phyloP scores from a whole-genome alignment of 1,140 invertebrate genomes.

The Doryteuthis pealeii region DNA sequence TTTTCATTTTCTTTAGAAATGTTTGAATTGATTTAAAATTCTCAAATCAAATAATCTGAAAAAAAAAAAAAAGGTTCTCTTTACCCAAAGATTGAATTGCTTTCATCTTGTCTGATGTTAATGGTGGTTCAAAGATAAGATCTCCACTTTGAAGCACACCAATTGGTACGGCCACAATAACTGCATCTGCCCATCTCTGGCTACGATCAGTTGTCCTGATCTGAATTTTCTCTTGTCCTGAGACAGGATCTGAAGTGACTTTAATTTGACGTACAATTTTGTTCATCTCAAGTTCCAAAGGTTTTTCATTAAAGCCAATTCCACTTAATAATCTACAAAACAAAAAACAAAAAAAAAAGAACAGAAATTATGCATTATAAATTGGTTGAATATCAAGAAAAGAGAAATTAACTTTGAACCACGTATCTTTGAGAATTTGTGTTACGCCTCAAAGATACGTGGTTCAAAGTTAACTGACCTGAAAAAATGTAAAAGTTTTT shows the following conservation, averaged over 20 bases:
- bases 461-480: too few relatives aligned
- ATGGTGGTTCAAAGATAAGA: constrained; percentile 36
- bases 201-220: constrained; percentile 34
- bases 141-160: constrained; percentile 30
- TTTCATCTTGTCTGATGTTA: constrained; percentile 27
- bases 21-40: too few relatives aligned
- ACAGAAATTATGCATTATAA: background rate
- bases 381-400: too few relatives aligned
- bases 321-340: constrained; percentile 34
- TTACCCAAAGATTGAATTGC: constrained; percentile 33
- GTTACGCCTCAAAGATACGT: too few relatives aligned
- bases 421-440: too few relatives aligned
- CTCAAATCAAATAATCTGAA: too few relatives aligned
- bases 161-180: constrained; percentile 42
- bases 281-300: constrained; percentile 33
- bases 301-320: constrained; percentile 22
- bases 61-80: too few relatives aligned
- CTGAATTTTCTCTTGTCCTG: constrained; percentile 27
- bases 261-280: constrained; percentile 39
- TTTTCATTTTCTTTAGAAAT: too few relatives aligned
- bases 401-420: too few relatives aligned
- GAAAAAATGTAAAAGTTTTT: too few relatives aligned
- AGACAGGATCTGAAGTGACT: constrained; percentile 22
- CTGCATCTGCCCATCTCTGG: constrained; percentile 34
- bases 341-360: constrained; percentile 13